phyloP scores from a whole-genome alignment of 2,113 vertebrate species.

The Syngnathoides biaculeatus region DNA sequence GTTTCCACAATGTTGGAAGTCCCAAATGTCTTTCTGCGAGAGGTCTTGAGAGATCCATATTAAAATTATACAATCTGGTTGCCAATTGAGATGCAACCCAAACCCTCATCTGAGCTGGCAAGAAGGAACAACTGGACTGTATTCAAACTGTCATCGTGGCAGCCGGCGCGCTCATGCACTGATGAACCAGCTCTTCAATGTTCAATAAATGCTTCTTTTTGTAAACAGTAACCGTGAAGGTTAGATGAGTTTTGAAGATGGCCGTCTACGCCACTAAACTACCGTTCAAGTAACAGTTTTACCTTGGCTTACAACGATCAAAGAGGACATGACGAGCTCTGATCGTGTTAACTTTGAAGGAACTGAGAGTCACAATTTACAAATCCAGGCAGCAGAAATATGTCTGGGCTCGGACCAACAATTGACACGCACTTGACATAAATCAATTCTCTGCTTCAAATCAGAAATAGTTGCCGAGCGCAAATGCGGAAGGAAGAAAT shows the following conservation, averaged over 20 bases:
- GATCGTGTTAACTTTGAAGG: background rate
- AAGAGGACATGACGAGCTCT: background rate
- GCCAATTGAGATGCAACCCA: too few relatives aligned
- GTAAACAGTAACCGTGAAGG: too few relatives aligned
- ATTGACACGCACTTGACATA: background rate
- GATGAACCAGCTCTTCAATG: background rate
- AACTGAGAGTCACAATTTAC: background rate
- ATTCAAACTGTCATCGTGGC: too few relatives aligned
- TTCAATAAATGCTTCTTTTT: background rate
- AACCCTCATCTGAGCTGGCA: too few relatives aligned
- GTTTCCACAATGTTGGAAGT: too few relatives aligned
- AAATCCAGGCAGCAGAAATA: background rate
- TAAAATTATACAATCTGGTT: too few relatives aligned
- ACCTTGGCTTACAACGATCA: too few relatives aligned
- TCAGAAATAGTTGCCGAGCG: background rate
- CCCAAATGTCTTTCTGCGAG: too few relatives aligned
- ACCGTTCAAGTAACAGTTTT: too few relatives aligned
- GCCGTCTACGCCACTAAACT: background rate
- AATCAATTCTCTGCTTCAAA: background rate
- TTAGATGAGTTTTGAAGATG: background rate
- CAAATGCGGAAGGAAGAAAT: slow-evolving; percentile 4
- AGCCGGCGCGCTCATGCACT: background rate
- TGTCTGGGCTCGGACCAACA: background rate
- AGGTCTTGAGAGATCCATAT: too few relatives aligned
- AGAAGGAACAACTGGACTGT: too few relatives aligned